A percentile compares a stretch with the other conserved stretches of the same genome.
Conservation (phyloP, 2,113 vertebrate genomes). For the Alaudala cheleensis region DNA sequence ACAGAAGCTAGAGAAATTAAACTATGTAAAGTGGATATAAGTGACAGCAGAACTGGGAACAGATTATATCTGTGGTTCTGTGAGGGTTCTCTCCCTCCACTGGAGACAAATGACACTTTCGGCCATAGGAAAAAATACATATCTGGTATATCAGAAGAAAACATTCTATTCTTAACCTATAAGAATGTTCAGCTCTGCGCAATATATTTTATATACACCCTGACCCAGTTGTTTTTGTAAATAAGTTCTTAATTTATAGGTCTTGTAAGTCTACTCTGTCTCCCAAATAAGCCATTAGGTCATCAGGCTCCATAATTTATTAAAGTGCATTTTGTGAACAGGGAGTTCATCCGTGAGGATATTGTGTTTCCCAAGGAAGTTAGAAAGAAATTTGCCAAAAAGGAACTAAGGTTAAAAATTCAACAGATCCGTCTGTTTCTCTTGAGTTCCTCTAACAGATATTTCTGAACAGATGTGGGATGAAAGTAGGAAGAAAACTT, state of each 20-base stretch:
- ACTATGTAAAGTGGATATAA: not conserved
- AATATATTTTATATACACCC: not conserved
- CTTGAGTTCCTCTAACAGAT: not conserved
- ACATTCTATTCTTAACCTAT: not conserved
- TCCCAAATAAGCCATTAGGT: conserved; percentile 14
- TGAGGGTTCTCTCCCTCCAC: not conserved
- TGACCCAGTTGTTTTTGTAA: not conserved
- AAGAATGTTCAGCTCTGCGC: not conserved
- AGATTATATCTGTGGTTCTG: not conserved
- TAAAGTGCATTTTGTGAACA: conserved; percentile 27
- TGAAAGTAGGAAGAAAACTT: not conserved
- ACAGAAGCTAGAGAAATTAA: not conserved
- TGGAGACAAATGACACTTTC: not conserved
- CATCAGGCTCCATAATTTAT: conserved; percentile 24
- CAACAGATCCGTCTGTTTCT: not conserved
- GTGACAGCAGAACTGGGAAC: not conserved
- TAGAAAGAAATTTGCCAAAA: conserved; percentile 26
- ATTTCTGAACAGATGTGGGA: not conserved
- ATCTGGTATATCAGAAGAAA: not conserved
- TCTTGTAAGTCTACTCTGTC: not conserved
- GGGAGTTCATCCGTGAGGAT: conserved; percentile 2
- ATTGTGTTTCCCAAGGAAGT: conserved; percentile 50
- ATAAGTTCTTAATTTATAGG: not conserved
- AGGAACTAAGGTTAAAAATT: conserved; percentile 55
- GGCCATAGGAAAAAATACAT: not conserved